phyloP scores from a whole-genome alignment of 2,888 invertebrate species.

The Athalia circularis region DNA sequence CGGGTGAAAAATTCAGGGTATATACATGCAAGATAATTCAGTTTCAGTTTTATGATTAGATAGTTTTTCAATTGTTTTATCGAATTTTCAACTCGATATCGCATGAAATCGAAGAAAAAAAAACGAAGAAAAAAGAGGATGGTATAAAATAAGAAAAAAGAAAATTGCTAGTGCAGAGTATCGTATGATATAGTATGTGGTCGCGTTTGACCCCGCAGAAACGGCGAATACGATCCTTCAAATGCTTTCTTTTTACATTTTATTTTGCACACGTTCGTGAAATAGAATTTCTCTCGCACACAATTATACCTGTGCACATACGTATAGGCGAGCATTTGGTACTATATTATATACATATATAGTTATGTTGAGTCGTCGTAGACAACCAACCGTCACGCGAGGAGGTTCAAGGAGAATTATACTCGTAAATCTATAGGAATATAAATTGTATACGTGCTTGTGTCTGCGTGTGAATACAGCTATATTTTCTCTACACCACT shows the following conservation, averaged over 20 bases:
- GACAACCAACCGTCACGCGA: conserved; percentile 7
- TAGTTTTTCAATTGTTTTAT: too few relatives aligned
- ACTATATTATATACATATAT: too few relatives aligned
- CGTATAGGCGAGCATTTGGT: too few relatives aligned
- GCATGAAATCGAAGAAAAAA: too few relatives aligned
- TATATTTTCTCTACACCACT: conserved; percentile 70
- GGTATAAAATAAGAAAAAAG: too few relatives aligned
- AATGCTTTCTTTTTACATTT: conserved; percentile 56
- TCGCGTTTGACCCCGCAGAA: conserved; percentile 30
- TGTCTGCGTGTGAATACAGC: conserved; percentile 48
- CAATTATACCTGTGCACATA: background rate
- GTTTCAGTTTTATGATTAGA: too few relatives aligned
- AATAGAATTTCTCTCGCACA: conserved; percentile 54
- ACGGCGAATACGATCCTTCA: conserved; percentile 19
- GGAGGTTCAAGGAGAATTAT: conserved; percentile 44
- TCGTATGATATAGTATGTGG: conserved; percentile 11
- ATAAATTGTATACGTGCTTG: conserved; percentile 48
- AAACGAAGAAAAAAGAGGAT: too few relatives aligned
- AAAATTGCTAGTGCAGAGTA: background rate
- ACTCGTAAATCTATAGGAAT: conserved; percentile 46
- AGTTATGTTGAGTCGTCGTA: background rate
- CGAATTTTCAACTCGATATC: too few relatives aligned
- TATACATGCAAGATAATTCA: too few relatives aligned
- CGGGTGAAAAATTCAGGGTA: too few relatives aligned
- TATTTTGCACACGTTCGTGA: conserved; percentile 55